Percentiles rank a stretch among this genome's conserved stretches.
phyloP scores from a whole-genome alignment of 1,140 invertebrate genomes.

The Atta cephalotes region DNA sequence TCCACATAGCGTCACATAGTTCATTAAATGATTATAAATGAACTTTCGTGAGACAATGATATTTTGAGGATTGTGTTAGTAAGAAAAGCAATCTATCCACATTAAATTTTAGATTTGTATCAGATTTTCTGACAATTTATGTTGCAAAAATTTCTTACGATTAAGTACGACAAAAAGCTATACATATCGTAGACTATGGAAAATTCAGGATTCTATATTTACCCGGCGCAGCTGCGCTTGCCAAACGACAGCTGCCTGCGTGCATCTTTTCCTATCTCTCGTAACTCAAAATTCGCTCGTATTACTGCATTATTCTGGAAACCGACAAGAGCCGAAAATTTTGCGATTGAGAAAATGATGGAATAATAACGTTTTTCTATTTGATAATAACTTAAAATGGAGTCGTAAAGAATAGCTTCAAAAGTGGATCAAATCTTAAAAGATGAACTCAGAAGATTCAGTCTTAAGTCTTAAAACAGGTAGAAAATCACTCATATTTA shows the following conservation, averaged over 20 bases:
- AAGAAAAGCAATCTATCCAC: not conserved
- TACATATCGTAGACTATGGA: conserved; percentile 61
- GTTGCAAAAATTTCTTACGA: conserved; percentile 27
- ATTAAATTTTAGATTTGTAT: not conserved
- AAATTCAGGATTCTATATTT: conserved; percentile 76
- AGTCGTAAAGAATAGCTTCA: not conserved
- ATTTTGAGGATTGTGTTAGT: not conserved
- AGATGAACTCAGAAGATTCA: not conserved
- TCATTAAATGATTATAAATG: not conserved
- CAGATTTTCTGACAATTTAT: not conserved
- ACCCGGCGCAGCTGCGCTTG: conserved; percentile 74
- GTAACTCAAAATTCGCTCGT: conserved; percentile 62
- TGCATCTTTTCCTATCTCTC: conserved; percentile 72
- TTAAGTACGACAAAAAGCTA: conserved; percentile 60
- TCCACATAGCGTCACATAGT: not conserved
- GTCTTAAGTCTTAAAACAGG: not conserved
- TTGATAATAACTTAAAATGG: not conserved
- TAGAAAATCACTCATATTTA: not conserved
- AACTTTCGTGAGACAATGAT: not conserved
- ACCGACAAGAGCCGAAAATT: conserved; percentile 11
- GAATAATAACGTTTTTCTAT: not conserved
- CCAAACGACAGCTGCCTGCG: conserved; percentile 75
- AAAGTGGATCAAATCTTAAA: not conserved
- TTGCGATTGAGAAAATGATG: not conserved
- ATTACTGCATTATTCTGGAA: conserved; percentile 54